Conservation (phyloP, 2,888 invertebrate species). For the Actias luna region DNA sequence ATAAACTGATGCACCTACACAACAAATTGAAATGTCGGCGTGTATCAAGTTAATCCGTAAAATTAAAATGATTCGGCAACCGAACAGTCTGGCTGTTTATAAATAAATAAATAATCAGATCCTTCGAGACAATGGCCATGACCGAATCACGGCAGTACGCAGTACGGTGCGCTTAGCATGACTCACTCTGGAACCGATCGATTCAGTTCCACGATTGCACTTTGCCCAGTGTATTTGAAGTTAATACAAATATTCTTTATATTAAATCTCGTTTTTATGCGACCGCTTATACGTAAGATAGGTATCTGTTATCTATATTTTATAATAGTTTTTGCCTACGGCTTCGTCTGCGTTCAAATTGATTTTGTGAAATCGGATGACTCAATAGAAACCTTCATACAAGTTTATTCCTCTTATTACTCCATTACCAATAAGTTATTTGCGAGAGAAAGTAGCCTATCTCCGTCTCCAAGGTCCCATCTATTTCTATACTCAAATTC, state of each 20-base stretch:
- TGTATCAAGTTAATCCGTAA: background rate
- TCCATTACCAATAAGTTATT: too few relatives aligned
- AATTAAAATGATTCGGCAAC: background rate
- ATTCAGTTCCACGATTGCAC: constrained; percentile 16
- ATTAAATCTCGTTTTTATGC: background rate
- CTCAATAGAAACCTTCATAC: too few relatives aligned
- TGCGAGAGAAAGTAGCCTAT: too few relatives aligned
- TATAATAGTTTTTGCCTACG: too few relatives aligned
- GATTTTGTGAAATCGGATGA: too few relatives aligned
- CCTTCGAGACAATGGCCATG: constrained; percentile 31
- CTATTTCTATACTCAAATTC: too few relatives aligned
- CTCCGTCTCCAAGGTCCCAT: too few relatives aligned
- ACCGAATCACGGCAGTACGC: constrained; percentile 21
- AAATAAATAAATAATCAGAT: constrained; percentile 15
- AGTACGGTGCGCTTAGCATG: constrained; percentile 16
- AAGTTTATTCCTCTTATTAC: too few relatives aligned
- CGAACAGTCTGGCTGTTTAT: constrained; percentile 13
- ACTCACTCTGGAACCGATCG: constrained; percentile 18
- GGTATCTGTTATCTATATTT: background rate
- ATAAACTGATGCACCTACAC: background rate
- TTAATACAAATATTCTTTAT: background rate
- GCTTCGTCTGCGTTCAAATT: too few relatives aligned
- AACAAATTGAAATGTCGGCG: background rate
- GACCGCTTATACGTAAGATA: background rate
- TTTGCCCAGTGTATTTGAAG: constrained; percentile 8